phyloP scores from a whole-genome alignment of 2,888 invertebrate genomes.

The Thymelicus lineola region DNA sequence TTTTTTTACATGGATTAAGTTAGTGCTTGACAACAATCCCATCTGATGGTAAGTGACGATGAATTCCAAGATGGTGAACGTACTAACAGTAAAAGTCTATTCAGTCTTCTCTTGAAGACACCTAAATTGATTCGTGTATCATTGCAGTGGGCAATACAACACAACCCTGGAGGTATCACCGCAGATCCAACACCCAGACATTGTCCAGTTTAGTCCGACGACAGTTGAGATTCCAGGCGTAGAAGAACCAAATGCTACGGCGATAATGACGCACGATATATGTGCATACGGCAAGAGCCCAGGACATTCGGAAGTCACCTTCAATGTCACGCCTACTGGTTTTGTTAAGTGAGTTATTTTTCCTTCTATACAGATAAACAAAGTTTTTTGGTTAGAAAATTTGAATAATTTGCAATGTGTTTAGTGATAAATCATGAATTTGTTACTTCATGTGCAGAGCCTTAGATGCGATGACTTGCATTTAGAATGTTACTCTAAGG shows the following conservation, averaged over 20 bases:
- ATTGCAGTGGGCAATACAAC: conserved; percentile 73
- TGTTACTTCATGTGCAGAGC: no score
- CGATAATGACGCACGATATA: conserved; percentile 76
- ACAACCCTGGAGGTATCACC: conserved; percentile 80
- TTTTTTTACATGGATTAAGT: no score
- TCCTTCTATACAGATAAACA: background rate
- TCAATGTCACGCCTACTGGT: conserved; percentile 83
- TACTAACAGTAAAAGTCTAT: no score
- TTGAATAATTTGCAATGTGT: no score
- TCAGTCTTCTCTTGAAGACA: no score
- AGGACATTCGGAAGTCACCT: conserved; percentile 88
- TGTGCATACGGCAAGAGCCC: conserved; percentile 86
- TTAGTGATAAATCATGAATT: no score
- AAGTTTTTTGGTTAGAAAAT: no score
- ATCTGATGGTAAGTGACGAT: no score
- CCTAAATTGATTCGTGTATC: background rate
- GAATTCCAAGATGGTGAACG: no score
- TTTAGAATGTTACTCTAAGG: no score
- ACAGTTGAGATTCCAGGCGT: conserved; percentile 70
- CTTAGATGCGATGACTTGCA: no score
- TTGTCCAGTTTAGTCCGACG: conserved; percentile 84
- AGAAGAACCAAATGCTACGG: conserved; percentile 59
- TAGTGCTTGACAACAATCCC: no score
- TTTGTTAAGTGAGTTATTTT: conserved; percentile 74
- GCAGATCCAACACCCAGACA: conserved; percentile 86